Base-by-base conservation (phyloP, 2,797 vertebrate genomes). In the Phrynocephalus forsythii region DNA sequence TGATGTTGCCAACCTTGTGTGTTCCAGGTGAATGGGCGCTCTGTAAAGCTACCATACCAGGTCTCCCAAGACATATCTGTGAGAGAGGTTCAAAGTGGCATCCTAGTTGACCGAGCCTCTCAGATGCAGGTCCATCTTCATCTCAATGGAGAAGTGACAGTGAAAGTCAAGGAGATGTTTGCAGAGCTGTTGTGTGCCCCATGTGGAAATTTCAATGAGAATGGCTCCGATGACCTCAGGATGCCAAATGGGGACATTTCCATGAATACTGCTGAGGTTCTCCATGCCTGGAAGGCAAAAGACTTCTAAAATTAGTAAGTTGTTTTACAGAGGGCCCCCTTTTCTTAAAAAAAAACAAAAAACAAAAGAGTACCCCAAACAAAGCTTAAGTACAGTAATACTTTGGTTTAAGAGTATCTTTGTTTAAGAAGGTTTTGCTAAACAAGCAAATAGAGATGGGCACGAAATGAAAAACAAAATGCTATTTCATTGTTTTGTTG, bases 161-260 rank as follows among this genome's bases (percentile, higher is more conserved):
- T 97, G 80, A 96, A 94, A 1, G 95, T 96, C 24, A 95, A 97
- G 3, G 83, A 94, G 68, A 94, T 89, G 87, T 97, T 98, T 83
- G 90, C 94, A 1, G 89, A 89, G 0, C 94, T 89, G 1, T 96
- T 99, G 60, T 98, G 98, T 0, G 98, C 97, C 5, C 97, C 98
- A 52, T 98, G 98, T 5, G 98, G 98, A 38, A 98, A 98, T 96
- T 98, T 97, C 92, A 97, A 98, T 0, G 95, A 95, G 0, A 90
- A 97, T 0, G 24, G 86, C 11, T 0, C 66, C 0, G 97, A 99
- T 0, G 98, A 99, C 86, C 73, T 97, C 80, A 93, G 87, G 87
- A 96, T 97, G 92, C 95, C 63, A 0, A 89, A 93, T 0, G 97
- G 97, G 38, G 72, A 66, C 1, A 48, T 83, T 10, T 94, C 85